A percentile compares a stretch with the other conserved stretches of the same genome.
phyloP scores from a whole-genome alignment of 2,797 vertebrate species.

The Poliocrania exsul region DNA sequence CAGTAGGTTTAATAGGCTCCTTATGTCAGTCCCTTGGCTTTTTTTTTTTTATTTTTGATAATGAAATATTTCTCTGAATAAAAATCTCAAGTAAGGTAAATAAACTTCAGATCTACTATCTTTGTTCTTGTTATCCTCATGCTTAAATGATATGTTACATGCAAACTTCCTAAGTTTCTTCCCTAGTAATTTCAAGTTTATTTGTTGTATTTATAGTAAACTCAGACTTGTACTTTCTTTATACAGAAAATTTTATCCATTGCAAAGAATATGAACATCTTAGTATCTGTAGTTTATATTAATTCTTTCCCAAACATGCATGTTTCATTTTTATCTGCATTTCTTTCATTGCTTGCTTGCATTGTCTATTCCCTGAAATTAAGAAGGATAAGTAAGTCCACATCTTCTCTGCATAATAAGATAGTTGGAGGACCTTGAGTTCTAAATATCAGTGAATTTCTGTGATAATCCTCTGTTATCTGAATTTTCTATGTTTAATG shows the following conservation, averaged over 20 bases:
- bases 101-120: slow-evolving; percentile 16
- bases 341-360: slow-evolving; percentile 83
- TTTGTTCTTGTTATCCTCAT: slow-evolving; percentile 80
- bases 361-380: slow-evolving; percentile 77
- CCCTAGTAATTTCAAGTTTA: slow-evolving; percentile 53
- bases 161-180: slow-evolving; percentile 67
- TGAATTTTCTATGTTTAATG: slow-evolving; percentile 78
- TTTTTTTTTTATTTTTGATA: neutral
- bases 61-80: slow-evolving; percentile 17
- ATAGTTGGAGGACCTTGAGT: slow-evolving; percentile 51
- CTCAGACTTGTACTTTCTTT: slow-evolving; percentile 3
- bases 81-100: slow-evolving; percentile 18
- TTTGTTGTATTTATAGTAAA: slow-evolving; percentile 56
- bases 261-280: slow-evolving; percentile 82
- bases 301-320: slow-evolving; percentile 79
- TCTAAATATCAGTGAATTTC: slow-evolving; percentile 31
- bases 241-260: slow-evolving; percentile 67
- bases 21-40: neutral
- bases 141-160: slow-evolving; percentile 85
- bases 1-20: neutral
- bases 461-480: slow-evolving; percentile 59
- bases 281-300: slow-evolving; percentile 80
- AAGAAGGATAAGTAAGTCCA: slow-evolving; percentile 36
- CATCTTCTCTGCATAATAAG: slow-evolving; percentile 9
- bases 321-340: slow-evolving; percentile 70